phyloP scores from a whole-genome alignment of 2,113 vertebrate species.

The Myxocyprinus asiaticus region DNA sequence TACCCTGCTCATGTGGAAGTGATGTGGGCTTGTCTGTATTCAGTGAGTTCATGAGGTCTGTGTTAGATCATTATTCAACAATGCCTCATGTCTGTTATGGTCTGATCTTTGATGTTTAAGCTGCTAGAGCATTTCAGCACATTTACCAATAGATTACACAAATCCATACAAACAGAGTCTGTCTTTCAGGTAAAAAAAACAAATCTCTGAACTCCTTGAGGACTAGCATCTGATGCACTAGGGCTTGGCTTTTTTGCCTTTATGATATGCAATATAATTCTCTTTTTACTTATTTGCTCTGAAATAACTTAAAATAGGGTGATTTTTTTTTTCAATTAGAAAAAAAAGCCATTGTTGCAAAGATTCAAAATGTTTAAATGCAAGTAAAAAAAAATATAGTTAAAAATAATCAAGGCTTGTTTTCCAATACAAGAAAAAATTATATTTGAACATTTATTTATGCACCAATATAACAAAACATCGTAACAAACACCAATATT shows the following conservation, averaged over 20 bases:
- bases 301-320: no score
- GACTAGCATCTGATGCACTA: not conserved
- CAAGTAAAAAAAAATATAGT: no score
- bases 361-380: no score
- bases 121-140: not conserved
- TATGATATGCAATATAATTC: no score
- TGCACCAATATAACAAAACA: no score
- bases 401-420: no score
- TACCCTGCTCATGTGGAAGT: constrained; percentile 8
- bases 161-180: constrained; percentile 8
- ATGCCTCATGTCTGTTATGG: not conserved
- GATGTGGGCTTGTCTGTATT: not conserved
- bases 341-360: no score
- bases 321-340: no score
- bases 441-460: no score
- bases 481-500: no score
- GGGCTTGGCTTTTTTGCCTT: not conserved
- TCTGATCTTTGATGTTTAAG: constrained; percentile 15
- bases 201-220: not conserved
- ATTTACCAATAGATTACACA: constrained; percentile 17
- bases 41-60: not conserved
- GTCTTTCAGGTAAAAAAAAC: not conserved
- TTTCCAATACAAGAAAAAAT: no score
- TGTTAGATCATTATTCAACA: not conserved
- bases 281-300: no score